A percentile compares a stretch with the other conserved stretches of the same genome.
These are phyloP conservation scores for Botia almorhae DNA, from an alignment of 2,797 vertebrate genomes.

Conservation along the genomic window DNA sequence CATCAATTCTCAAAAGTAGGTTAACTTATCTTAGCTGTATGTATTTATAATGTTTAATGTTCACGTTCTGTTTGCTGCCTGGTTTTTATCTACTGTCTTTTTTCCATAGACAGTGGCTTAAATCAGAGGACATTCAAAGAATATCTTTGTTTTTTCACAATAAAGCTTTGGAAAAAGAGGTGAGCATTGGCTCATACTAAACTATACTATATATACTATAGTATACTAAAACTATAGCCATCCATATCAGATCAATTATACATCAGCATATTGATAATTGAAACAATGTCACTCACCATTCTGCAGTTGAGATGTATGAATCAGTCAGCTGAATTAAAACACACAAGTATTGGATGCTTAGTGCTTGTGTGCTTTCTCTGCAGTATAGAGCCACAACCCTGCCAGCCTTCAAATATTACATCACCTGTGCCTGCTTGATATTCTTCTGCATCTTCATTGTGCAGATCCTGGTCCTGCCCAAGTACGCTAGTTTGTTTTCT, in stretches of 20 bases:
- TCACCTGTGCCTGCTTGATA: slow-evolving; percentile 96
- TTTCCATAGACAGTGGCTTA: slow-evolving; percentile 90
- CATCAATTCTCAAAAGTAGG: slow-evolving; percentile 97
- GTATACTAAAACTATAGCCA: not conserved
- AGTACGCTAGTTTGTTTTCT: slow-evolving; percentile 72
- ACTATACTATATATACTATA: not conserved
- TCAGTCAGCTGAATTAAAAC: not conserved
- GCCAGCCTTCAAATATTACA: slow-evolving; percentile 98
- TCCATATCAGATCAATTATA: not conserved
- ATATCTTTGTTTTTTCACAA: slow-evolving; percentile 98
- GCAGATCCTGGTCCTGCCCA: slow-evolving; percentile 94
- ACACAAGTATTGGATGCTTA: too few relatives aligned
- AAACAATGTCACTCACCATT: slow-evolving; percentile 6
- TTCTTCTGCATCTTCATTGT: slow-evolving; percentile 97
- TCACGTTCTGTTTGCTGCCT: not conserved
- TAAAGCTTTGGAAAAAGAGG: slow-evolving; percentile 94
- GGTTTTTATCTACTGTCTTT: not conserved
- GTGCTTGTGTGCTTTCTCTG: slow-evolving; percentile 37
- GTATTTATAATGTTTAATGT: not conserved
- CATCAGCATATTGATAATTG: not conserved
- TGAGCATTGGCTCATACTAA: slow-evolving; percentile 62
- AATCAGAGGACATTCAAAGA: slow-evolving; percentile 98
- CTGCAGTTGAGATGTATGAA: not conserved
- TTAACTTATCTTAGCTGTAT: slow-evolving; percentile 4
- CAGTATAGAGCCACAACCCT: slow-evolving; percentile 95